Percentiles rank a stretch among this genome's conserved stretches.
These are phyloP conservation scores for Ips nitidus DNA, from an alignment of 1,140 invertebrate species.

Conservation along the genomic window DNA sequence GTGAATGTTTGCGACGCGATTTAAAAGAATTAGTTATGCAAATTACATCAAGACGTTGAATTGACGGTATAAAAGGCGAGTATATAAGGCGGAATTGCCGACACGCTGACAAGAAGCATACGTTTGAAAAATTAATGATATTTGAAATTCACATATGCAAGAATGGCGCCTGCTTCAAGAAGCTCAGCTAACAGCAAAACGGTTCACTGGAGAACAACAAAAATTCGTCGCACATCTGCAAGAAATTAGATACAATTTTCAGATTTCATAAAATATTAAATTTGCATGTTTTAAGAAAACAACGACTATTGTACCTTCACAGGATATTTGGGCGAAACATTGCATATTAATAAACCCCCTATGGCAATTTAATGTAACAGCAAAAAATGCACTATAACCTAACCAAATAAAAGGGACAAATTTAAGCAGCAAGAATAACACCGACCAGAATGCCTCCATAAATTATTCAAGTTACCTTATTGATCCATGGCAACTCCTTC, in stretches of 20 bases:
- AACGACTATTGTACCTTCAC: neutral
- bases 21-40: too few relatives aligned
- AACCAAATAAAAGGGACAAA: constrained; percentile 34
- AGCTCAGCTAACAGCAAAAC: neutral
- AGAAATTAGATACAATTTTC: neutral
- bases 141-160: neutral
- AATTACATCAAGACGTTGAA: too few relatives aligned
- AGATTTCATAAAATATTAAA: neutral
- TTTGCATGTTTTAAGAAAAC: neutral
- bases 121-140: neutral
- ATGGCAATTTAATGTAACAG: neutral
- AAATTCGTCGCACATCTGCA: neutral
- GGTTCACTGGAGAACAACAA: neutral
- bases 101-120: neutral
- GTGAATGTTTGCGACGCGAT: too few relatives aligned
- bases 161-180: neutral
- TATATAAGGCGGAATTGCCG: too few relatives aligned
- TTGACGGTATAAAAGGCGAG: too few relatives aligned
- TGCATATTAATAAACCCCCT: neutral
- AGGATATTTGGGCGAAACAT: neutral
- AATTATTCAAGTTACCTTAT: constrained; percentile 51
- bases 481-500: constrained; percentile 45
- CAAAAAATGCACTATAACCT: constrained; percentile 5
- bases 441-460: constrained; percentile 47
- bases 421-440: constrained; percentile 43